These are phyloP conservation scores for Volucella inanis DNA, from an alignment of 2,888 invertebrate genomes.

Conservation along the genomic window DNA sequence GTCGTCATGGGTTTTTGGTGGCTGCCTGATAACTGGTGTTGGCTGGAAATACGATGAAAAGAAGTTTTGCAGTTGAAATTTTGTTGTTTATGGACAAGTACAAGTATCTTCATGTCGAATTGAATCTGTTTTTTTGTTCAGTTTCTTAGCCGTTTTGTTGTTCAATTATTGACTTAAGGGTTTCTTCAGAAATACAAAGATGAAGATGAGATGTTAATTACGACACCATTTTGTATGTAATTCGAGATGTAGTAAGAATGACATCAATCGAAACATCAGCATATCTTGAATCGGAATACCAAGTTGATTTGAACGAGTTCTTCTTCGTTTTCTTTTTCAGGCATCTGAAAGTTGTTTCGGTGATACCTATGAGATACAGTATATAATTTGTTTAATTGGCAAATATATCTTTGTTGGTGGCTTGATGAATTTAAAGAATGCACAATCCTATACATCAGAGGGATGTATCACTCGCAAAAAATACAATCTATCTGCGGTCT, in stretches of 20 bases:
- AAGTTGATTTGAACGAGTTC: too few species aligned
- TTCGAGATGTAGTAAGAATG: background rate
- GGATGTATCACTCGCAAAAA: too few species aligned
- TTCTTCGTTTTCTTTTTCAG: too few species aligned
- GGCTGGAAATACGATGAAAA: slow-evolving; percentile 58
- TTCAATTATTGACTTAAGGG: slow-evolving; percentile 51
- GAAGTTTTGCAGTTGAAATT: slow-evolving; percentile 38
- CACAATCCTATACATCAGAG: too few species aligned
- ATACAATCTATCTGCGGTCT: too few species aligned
- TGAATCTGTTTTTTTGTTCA: background rate
- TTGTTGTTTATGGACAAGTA: background rate
- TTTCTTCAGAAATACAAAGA: slow-evolving; percentile 29
- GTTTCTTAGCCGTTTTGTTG: background rate
- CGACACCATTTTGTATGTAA: background rate
- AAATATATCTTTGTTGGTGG: too few species aligned
- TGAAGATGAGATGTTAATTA: slow-evolving; percentile 22
- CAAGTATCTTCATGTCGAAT: background rate
- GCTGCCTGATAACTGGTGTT: slow-evolving; percentile 2
- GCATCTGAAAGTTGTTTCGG: too few species aligned
- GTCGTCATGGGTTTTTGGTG: slow-evolving; percentile 5
- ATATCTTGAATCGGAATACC: too few species aligned
- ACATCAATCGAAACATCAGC: background rate
- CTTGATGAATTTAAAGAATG: too few species aligned
- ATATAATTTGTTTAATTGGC: too few species aligned
- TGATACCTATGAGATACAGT: too few species aligned